Base-by-base conservation (phyloP, 2,797 vertebrate genomes). In the Toxotes lorentzi region DNA sequence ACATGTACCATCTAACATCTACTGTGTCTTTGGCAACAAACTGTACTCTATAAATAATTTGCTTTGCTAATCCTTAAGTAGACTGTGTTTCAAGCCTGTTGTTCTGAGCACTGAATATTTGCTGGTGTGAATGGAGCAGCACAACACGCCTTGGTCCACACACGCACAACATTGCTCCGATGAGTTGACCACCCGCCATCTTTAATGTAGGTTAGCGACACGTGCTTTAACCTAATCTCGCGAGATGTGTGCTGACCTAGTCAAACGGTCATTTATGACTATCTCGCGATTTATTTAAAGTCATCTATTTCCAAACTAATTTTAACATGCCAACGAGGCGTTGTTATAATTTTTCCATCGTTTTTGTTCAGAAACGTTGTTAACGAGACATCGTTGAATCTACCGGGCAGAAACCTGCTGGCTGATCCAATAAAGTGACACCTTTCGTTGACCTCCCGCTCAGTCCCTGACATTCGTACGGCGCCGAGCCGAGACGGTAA, bases 401-500 rank as follows among this genome's bases (percentile, higher is more conserved):
- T 5, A 5, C 0, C 7, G 23, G 41, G 21, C 0, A 23, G 21
- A 3, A 8, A 27, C 1, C 11, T 4, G 7, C 17, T 14, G 56
- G 40, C 35, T 27, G 54, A 38, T 32, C 32, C 40, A 19, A 47
- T 8, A 24, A 48, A 65, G 61, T 40, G 56, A 70, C 40, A 8
- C 1, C 2, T 19, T 4, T 13, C 2, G 12, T n/a, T 53, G 10
- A 48, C 12, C 23, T 13, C 5, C 38, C 27, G 3, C 51, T 23
- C n/a, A 7, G 45, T 24, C 23, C 54, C 5, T 6, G 17, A n/a
- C 14, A 3, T 21, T 30, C 7, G 21, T 2, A 1, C 41, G 10
- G 57, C 4, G 58, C n/a, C 2, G 40, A 67, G 24, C 4, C 48
- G 4, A 40, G 10, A 48, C 53, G 77, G 84, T 80, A 77, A 79